phyloP scores from a whole-genome alignment of 2,113 vertebrate genomes.

The Dromas ardeola region DNA sequence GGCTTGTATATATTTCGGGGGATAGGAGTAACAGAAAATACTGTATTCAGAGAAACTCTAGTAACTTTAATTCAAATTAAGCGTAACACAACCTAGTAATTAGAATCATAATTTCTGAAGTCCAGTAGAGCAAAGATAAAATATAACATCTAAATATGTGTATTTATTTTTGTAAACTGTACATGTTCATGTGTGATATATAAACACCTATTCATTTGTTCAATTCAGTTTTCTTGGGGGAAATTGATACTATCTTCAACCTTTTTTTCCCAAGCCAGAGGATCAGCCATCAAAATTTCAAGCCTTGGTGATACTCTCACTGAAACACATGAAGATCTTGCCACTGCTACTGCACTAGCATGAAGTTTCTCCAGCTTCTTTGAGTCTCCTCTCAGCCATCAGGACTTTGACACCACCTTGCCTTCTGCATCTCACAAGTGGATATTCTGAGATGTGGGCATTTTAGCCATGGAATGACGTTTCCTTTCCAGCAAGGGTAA shows the following conservation, averaged over 20 bases:
- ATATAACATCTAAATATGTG: neutral
- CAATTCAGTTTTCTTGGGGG: neutral
- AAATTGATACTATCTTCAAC: neutral
- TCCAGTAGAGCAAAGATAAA: neutral
- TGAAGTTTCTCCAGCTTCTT: neutral
- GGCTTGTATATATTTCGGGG: neutral
- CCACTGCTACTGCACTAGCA: neutral
- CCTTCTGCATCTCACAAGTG: neutral
- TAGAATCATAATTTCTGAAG: neutral
- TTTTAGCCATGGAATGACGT: neutral
- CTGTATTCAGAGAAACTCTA: neutral
- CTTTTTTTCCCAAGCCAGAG: neutral
- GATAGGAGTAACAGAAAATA: neutral
- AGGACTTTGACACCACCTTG: neutral
- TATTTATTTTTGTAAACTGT: neutral
- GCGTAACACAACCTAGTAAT: neutral
- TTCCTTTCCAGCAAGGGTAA: neutral
- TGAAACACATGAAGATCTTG: neutral
- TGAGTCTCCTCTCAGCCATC: neutral
- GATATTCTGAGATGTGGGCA: neutral
- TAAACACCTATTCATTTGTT: neutral
- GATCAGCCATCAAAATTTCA: neutral
- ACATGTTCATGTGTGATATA: neutral
- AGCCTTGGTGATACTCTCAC: neutral
- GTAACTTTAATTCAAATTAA: neutral